phyloP scores from a whole-genome alignment of 2,797 vertebrate species.

The Masticophis lateralis region DNA sequence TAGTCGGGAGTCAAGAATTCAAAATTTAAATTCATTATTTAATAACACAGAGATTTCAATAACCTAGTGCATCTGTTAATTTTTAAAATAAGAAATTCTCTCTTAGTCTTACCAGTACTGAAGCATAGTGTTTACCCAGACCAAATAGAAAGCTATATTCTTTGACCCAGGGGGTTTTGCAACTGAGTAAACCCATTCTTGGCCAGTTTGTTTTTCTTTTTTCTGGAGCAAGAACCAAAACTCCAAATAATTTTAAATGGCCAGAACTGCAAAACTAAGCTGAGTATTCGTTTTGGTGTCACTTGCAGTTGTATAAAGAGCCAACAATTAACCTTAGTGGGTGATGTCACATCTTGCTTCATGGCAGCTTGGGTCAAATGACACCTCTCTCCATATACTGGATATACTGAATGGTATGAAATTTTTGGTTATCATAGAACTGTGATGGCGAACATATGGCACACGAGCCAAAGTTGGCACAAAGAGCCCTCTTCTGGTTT shows the following conservation, averaged over 20 bases:
- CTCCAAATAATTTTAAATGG: neutral
- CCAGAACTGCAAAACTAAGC: neutral
- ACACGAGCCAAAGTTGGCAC: no score
- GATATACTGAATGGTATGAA: neutral
- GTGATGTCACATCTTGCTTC: neutral
- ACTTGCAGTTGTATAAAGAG: neutral
- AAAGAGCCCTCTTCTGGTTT: no score
- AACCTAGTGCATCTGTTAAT: neutral
- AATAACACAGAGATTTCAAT: neutral
- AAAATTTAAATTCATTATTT: neutral
- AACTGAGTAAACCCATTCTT: neutral
- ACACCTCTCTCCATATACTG: neutral
- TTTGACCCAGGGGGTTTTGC: neutral
- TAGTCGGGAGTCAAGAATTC: neutral
- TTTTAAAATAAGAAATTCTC: neutral
- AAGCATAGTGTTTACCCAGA: neutral
- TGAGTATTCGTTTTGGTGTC: neutral
- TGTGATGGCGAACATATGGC: no score
- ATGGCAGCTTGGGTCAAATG: neutral
- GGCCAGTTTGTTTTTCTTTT: neutral
- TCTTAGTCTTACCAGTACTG: neutral
- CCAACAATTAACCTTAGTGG: neutral
- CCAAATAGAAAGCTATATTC: neutral
- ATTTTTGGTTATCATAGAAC: neutral
- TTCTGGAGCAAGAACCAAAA: neutral